Percentiles rank a stretch among this genome's conserved stretches.
Conservation (phyloP, 2,797 vertebrate species). For the Sebastes oblongus region DNA sequence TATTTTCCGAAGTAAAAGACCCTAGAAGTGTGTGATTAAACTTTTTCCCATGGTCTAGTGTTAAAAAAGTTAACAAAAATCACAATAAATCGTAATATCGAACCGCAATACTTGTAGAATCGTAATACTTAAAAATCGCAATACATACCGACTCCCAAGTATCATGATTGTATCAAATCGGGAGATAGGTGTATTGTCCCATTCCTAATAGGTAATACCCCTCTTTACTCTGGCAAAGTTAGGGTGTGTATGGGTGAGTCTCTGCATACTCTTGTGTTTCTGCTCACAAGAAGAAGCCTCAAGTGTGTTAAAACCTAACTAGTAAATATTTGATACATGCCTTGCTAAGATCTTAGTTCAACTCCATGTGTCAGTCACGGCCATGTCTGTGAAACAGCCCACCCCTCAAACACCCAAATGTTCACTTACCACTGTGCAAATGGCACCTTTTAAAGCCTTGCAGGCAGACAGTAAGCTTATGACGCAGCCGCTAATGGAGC, state of each 20-base stretch:
- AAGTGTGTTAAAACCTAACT: not conserved
- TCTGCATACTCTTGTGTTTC: not conserved
- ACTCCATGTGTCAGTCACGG: conserved; percentile 1
- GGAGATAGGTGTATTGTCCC: too few species aligned
- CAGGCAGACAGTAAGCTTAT: conserved; percentile 11
- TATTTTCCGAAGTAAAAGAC: too few species aligned
- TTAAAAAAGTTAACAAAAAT: too few species aligned
- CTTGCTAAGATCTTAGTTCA: not conserved
- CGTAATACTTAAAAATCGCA: too few species aligned
- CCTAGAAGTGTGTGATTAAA: too few species aligned
- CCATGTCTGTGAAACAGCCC: not conserved
- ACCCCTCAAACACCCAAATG: not conserved
- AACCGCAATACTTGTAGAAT: too few species aligned
- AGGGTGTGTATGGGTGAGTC: not conserved
- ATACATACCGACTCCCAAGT: too few species aligned
- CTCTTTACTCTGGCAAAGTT: not conserved
- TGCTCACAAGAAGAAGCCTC: not conserved
- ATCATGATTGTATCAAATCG: too few species aligned
- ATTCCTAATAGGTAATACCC: not conserved
- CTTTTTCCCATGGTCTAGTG: too few species aligned
- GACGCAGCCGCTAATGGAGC: conserved; percentile 45
- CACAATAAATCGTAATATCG: too few species aligned
- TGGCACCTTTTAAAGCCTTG: conserved; percentile 12
- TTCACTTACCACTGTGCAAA: conserved; percentile 16
- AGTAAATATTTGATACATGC: not conserved